Evolutionary conservation across 2,113 vertebrate species (phyloP).

Genomic region (Ardeotis arabs): DNA sequence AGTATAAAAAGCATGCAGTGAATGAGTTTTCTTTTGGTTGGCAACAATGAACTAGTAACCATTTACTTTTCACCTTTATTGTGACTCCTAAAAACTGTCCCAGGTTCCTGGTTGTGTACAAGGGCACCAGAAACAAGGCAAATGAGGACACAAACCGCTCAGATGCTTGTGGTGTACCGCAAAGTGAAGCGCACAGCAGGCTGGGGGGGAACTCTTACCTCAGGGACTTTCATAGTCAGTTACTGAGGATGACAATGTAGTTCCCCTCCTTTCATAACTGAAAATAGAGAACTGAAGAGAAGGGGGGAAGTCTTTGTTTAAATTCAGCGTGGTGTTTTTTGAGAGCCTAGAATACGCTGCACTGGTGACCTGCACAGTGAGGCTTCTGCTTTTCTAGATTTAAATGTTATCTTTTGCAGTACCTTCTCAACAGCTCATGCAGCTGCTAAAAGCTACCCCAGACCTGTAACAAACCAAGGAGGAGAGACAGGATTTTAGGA

Average conservation of each 20-base stretch:
- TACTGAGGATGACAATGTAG: background rate
- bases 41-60: background rate
- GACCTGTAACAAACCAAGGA: background rate
- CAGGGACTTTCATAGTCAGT: background rate
- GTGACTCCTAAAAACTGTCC: background rate
- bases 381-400: fast-evolving
- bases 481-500: background rate
- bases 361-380: background rate
- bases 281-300: background rate
- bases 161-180: fast-evolving
- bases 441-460: background rate
- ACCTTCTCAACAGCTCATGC: background rate
- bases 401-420: background rate
- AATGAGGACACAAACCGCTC: background rate
- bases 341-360: background rate
- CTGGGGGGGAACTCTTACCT: fast-evolving
- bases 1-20: background rate
- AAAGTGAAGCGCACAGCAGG: background rate
- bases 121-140: background rate
- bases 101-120: background rate
- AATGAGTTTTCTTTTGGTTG: background rate
- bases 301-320: background rate
- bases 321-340: background rate
- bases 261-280: background rate
- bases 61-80: background rate